Percentiles rank a stretch among this genome's conserved stretches.
phyloP scores from a whole-genome alignment of 2,888 invertebrate genomes.

The Agonopterix alstromeriana region DNA sequence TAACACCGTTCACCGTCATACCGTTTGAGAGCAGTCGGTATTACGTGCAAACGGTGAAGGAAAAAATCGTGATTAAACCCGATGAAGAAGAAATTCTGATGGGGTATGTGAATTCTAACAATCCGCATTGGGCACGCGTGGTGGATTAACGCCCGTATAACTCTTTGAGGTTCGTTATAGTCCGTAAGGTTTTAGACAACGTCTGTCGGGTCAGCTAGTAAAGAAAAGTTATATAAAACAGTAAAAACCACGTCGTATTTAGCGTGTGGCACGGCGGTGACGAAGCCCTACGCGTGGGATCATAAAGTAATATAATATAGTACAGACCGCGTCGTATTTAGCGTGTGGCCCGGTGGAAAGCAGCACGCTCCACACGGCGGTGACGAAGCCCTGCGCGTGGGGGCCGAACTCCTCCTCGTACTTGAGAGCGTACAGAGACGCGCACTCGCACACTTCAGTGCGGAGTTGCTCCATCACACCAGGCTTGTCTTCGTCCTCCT shows the following conservation, averaged over 20 bases:
- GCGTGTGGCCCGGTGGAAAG: constrained; percentile 89
- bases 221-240: no score
- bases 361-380: constrained; percentile 94
- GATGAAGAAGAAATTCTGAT: no score
- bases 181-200: no score
- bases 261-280: constrained; percentile 90
- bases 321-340: constrained; percentile 91
- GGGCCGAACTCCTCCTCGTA: constrained; percentile 98
- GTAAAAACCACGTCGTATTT: constrained; percentile 91
- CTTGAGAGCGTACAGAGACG: constrained; percentile 95
- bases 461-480: constrained; percentile 94
- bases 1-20: no score
- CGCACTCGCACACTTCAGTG: constrained; percentile 97
- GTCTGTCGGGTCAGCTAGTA: no score
- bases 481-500: constrained; percentile 90
- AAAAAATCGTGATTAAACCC: no score
- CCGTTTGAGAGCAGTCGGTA: no score
- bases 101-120: no score
- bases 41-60: no score
- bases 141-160: no score
- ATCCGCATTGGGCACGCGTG: no score
- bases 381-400: constrained; percentile 94
- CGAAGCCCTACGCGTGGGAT: constrained; percentile 89
- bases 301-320: background rate
- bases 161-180: no score